phyloP scores from a whole-genome alignment of 2,113 vertebrate species.

The Arvicanthis niloticus region DNA sequence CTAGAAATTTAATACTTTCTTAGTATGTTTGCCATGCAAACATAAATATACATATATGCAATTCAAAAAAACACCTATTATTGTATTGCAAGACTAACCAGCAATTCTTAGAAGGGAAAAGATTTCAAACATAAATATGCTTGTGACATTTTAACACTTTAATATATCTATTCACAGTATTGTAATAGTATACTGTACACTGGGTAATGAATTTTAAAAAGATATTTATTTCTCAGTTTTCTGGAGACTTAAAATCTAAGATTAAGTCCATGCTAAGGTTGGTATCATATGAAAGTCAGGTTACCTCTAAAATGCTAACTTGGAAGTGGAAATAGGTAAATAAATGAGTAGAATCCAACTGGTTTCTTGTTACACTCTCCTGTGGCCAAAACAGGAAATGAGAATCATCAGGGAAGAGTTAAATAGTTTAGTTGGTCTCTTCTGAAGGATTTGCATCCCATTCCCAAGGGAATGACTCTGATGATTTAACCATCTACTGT shows the following conservation, averaged over 20 bases:
- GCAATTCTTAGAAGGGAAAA: background rate
- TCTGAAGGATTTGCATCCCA: background rate
- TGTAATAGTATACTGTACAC: background rate
- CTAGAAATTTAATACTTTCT: conserved; percentile 19
- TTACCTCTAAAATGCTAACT: background rate
- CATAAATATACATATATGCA: background rate
- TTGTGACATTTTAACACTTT: background rate
- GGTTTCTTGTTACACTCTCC: background rate
- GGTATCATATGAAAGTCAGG: background rate
- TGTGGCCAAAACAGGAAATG: accelerated
- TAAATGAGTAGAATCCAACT: background rate
- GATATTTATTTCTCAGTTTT: background rate
- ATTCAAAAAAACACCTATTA: background rate
- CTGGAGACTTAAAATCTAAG: background rate
- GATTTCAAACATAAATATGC: background rate
- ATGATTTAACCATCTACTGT: background rate
- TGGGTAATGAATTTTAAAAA: background rate
- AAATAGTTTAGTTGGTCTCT: background rate
- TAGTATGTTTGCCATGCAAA: background rate
- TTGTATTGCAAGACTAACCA: background rate
- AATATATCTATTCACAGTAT: background rate
- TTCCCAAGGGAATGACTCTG: accelerated
- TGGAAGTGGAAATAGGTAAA: background rate
- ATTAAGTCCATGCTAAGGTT: background rate
- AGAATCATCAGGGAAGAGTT: no score